Base-by-base conservation (phyloP, 2,113 vertebrate species). In the Pitta sordida region DNA sequence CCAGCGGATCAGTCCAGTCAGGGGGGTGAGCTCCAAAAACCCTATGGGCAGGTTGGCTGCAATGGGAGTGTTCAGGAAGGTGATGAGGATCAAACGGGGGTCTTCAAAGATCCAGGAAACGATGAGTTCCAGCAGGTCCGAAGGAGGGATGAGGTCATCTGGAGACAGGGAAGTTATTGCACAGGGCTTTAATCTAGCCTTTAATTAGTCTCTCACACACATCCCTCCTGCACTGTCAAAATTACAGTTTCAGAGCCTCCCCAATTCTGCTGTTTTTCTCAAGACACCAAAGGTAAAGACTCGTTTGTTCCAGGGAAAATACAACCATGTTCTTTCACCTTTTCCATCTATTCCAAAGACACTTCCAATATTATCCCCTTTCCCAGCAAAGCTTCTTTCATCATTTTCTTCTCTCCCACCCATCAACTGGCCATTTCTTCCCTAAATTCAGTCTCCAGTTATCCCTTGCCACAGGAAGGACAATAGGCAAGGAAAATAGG, bases 71-170 rank as follows among this genome's bases (percentile, higher is more conserved):
- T 99, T 99, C 43, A 99, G 97, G 93, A 99, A 99, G 60, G 98
- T 99, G 96, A 99, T 98, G 29, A 99, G 98, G 86, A 99, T 98
- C 43, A 99, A 95, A 10, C 98, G 97, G 6, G 99, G 98, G 95
- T 99, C 99, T 29, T 99, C 99, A 15, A 98, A 98, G 92, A 99
- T 98, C 99, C 99, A 99, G 26, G 95, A 98, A 64, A 99, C 99
- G 1, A 99, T 98, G 98, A 99, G 98, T 95, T 99, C 98, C 2
- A 99, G 98, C 93, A 99, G 98, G 41, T 99, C 98, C 4, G 98
- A 94, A 11, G 99, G 98, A 52, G 99, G 99, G 37, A 98, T 99
- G 86, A 99, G 98, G 51, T 99, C 99, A 91, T 99, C 99, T 99
- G 96, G 5, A 94, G 90, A 86, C 0, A 62, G 60, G 56, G 55